These are phyloP conservation scores for Menidia beryllina DNA, from an alignment of 2,113 vertebrate species.

Conservation along the genomic window DNA sequence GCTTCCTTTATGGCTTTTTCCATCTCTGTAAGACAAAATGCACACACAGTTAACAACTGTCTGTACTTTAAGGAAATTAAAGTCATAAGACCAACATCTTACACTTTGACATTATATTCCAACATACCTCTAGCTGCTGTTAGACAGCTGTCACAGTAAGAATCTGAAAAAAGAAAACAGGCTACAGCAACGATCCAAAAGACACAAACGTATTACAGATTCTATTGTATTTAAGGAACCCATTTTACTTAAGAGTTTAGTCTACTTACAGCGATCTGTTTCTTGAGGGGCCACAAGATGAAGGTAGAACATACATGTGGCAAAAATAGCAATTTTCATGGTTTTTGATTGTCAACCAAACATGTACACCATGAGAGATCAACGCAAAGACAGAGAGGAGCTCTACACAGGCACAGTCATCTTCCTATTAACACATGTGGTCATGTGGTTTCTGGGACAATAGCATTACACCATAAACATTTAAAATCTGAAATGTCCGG, in stretches of 20 bases:
- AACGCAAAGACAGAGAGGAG: background rate
- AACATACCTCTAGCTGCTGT: conserved; percentile 60
- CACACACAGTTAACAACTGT: conserved; percentile 11
- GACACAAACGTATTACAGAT: background rate
- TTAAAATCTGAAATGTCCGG: conserved; percentile 42
- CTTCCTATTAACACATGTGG: conserved; percentile 25
- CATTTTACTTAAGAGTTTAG: background rate
- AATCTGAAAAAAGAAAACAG: conserved; percentile 54
- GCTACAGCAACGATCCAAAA: background rate
- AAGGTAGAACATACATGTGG: conserved; percentile 41
- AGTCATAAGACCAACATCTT: background rate
- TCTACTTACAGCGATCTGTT: conserved; percentile 67
- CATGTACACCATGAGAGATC: background rate
- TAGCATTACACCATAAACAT: conserved; percentile 36
- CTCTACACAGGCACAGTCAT: background rate
- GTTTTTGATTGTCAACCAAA: background rate
- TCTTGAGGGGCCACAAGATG: conserved; percentile 41
- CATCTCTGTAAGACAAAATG: conserved; percentile 53
- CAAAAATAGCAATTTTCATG: conserved; percentile 51
- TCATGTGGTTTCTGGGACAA: conserved; percentile 58
- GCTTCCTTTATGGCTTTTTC: conserved; percentile 53
- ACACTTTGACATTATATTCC: background rate
- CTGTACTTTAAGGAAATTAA: background rate
- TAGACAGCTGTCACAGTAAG: conserved; percentile 75
- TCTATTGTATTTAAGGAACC: background rate